A percentile compares a stretch with the other conserved stretches of the same genome.
Conservation (phyloP, 2,888 invertebrate genomes). For the Resseliella maxima region DNA sequence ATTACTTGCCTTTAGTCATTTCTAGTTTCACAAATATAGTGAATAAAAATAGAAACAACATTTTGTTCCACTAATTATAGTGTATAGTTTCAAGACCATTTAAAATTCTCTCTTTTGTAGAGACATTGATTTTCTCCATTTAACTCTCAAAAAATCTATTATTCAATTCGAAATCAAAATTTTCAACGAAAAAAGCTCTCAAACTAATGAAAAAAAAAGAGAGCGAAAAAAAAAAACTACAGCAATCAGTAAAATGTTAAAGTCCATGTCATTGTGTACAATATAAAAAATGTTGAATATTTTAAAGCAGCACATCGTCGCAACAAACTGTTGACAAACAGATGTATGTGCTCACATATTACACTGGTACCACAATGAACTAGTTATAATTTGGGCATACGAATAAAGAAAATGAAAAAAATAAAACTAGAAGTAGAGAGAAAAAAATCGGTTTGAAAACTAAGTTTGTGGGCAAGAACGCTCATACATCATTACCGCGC, state of each 20-base stretch:
- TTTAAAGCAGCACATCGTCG: neutral
- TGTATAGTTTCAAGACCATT: neutral
- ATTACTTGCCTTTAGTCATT: neutral
- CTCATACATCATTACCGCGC: neutral
- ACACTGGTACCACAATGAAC: neutral
- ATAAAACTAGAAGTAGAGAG: neutral
- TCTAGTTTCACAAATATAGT: neutral
- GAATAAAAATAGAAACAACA: neutral
- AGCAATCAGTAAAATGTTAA: neutral
- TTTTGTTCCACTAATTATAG: neutral
- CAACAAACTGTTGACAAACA: conserved; percentile 36
- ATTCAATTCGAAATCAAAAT: neutral
- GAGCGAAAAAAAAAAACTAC: neutral
- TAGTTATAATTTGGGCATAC: conserved; percentile 27
- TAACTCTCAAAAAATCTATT: too few species aligned
- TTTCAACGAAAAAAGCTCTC: too few species aligned
- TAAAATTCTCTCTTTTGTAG: neutral
- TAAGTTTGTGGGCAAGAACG: neutral
- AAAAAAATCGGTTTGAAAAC: neutral
- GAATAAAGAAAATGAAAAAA: too few species aligned
- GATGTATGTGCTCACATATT: conserved; percentile 14
- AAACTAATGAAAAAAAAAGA: neutral
- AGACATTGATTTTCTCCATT: neutral
- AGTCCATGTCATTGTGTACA: conserved; percentile 9
- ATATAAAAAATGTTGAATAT: neutral